Percentiles rank a stretch among this genome's conserved stretches.
Evolutionary conservation across 2,888 invertebrate genomes (phyloP).

Genomic region (Cantharis rustica): DNA sequence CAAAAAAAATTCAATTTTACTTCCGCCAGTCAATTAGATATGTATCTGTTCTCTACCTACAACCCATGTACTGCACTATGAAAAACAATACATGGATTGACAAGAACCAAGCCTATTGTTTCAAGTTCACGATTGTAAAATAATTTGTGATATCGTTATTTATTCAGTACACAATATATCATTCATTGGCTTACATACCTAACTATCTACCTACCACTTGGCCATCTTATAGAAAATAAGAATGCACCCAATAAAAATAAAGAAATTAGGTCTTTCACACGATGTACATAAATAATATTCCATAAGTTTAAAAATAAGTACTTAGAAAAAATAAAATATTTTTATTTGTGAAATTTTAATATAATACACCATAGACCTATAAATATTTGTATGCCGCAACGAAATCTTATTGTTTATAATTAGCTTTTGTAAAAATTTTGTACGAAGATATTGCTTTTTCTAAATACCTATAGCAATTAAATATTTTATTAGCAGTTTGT

Average conservation of each 20-base stretch:
- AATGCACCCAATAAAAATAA: not conserved
- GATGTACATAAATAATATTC: not conserved
- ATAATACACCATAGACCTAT: too few species aligned
- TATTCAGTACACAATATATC: slow-evolving; percentile 18
- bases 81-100: slow-evolving; percentile 10
- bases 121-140: slow-evolving; percentile 14
- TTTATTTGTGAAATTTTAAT: too few species aligned
- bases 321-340: not conserved
- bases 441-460: not conserved
- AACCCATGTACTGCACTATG: not conserved
- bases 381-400: not conserved
- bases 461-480: not conserved
- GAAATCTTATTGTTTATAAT: not conserved
- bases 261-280: not conserved
- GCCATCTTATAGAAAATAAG: not conserved
- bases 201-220: not conserved
- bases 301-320: not conserved
- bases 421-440: not conserved
- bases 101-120: slow-evolving; percentile 21
- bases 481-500: not conserved
- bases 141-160: slow-evolving; percentile 22
- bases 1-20: slow-evolving; percentile 17
- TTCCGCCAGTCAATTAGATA: slow-evolving; percentile 5
- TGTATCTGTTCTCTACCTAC: not conserved
- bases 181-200: slow-evolving; percentile 7